Evolutionary conservation across 2,797 vertebrate genomes (phyloP).

Genomic region (Aphelocoma californica): DNA sequence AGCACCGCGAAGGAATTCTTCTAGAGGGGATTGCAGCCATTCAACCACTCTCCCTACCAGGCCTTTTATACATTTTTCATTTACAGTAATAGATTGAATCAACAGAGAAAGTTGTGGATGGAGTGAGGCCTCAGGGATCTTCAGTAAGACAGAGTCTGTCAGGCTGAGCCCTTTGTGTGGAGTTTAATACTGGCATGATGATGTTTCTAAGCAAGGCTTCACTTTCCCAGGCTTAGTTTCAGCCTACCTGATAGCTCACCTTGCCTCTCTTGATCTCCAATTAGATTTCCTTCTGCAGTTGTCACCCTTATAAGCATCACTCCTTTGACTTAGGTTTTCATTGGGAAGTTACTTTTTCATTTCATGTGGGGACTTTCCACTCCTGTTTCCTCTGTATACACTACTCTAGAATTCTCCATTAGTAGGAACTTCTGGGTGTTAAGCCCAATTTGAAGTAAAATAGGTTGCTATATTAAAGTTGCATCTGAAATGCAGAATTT

Average conservation of each 20-base stretch:
- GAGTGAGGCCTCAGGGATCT: background rate
- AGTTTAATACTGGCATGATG: background rate
- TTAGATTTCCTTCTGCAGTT: background rate
- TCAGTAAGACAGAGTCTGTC: background rate
- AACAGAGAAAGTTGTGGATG: background rate
- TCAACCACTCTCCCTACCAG: background rate
- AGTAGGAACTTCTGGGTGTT: background rate
- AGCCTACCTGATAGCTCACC: background rate
- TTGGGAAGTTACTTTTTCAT: background rate
- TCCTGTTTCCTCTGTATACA: background rate
- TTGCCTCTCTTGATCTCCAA: background rate
- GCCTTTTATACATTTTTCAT: background rate
- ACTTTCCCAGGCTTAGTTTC: background rate
- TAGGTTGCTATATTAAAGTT: background rate
- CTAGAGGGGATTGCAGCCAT: background rate
- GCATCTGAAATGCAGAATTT: background rate
- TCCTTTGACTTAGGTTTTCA: background rate
- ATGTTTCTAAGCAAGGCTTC: background rate
- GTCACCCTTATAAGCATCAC: background rate
- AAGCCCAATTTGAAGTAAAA: background rate
- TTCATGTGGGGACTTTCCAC: background rate
- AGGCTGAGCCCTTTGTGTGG: background rate
- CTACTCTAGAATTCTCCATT: background rate
- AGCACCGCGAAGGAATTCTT: background rate
- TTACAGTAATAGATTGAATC: background rate